Percentiles rank a stretch among this genome's conserved stretches.
Evolutionary conservation across 2,113 vertebrate species (phyloP).

Genomic region (Scatophagus argus): DNA sequence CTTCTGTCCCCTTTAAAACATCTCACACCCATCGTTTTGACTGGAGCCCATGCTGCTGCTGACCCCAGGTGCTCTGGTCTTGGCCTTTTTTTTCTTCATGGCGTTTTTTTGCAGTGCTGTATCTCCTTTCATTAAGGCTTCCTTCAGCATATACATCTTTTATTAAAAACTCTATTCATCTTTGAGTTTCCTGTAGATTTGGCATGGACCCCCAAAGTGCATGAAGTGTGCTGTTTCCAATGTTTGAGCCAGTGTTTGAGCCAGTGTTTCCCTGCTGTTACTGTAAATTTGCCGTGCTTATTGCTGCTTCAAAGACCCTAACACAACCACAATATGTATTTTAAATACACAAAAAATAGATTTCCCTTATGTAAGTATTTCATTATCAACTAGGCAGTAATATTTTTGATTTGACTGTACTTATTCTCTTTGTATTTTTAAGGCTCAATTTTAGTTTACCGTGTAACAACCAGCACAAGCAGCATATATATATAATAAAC

Average conservation of each 20-base stretch:
- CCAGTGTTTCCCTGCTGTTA: conserved; percentile 1
- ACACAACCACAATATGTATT: neutral
- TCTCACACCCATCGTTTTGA: conserved; percentile 45
- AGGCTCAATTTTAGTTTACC: neutral
- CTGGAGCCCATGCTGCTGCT: conserved; percentile 25
- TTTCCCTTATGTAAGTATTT: neutral
- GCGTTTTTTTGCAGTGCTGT: conserved; percentile 24
- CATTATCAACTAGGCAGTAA: neutral
- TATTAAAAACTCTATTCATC: neutral
- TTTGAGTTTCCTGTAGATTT: conserved; percentile 13
- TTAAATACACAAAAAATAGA: conserved; percentile 1
- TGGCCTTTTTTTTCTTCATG: conserved; percentile 9
- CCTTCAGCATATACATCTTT: neutral
- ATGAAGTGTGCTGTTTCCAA: conserved; percentile 5
- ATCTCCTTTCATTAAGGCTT: conserved; percentile 23
- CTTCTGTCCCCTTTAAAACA: conserved; percentile 17
- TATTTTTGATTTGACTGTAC: neutral
- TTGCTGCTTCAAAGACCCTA: neutral
- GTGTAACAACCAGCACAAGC: neutral
- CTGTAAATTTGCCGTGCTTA: neutral
- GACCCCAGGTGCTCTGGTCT: conserved; percentile 28
- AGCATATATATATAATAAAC: too few species aligned
- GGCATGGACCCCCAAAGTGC: conserved; percentile 44
- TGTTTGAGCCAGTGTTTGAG: neutral
- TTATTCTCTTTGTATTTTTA: neutral